A percentile compares a stretch with the other conserved stretches of the same genome.
Evolutionary conservation across 2,113 vertebrate species (phyloP).

Genomic region (Heliornis fulica): DNA sequence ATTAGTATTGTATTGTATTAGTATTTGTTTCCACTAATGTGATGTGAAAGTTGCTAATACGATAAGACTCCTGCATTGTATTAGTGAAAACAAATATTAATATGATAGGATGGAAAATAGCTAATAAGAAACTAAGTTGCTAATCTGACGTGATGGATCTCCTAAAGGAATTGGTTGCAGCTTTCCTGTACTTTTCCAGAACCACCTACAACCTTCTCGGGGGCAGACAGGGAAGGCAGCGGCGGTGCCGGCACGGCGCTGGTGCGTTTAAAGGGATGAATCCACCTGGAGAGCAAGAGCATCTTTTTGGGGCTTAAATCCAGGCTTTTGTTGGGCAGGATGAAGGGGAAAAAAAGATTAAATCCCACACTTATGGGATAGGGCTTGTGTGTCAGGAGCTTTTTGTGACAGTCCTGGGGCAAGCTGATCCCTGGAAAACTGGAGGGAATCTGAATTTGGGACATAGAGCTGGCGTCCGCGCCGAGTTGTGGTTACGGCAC

Average conservation of each 20-base stretch:
- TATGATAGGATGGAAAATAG: constrained; percentile 72
- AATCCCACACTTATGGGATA: background rate
- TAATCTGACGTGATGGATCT: constrained; percentile 73
- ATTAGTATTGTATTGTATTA: constrained; percentile 58
- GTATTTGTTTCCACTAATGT: constrained; percentile 74
- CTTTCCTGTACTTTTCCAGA: constrained; percentile 62
- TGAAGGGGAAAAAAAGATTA: background rate
- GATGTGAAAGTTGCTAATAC: constrained; percentile 79
- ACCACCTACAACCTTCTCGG: background rate
- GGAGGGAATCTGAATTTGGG: background rate
- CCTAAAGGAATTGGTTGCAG: constrained; percentile 36
- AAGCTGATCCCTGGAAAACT: background rate
- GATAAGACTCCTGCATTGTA: constrained; percentile 74
- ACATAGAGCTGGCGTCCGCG: accelerated
- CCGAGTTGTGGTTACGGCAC: accelerated
- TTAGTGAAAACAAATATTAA: constrained; percentile 79
- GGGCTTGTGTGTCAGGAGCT: background rate
- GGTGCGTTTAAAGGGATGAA: background rate
- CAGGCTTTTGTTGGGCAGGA: background rate
- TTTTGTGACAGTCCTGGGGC: background rate
- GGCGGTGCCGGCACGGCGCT: accelerated
- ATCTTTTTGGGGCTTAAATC: background rate
- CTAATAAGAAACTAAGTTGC: constrained; percentile 72
- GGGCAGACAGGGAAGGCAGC: background rate
- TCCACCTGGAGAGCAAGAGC: background rate